Conservation (phyloP, 1,140 invertebrate genomes). For the Reticulitermes speratus region DNA sequence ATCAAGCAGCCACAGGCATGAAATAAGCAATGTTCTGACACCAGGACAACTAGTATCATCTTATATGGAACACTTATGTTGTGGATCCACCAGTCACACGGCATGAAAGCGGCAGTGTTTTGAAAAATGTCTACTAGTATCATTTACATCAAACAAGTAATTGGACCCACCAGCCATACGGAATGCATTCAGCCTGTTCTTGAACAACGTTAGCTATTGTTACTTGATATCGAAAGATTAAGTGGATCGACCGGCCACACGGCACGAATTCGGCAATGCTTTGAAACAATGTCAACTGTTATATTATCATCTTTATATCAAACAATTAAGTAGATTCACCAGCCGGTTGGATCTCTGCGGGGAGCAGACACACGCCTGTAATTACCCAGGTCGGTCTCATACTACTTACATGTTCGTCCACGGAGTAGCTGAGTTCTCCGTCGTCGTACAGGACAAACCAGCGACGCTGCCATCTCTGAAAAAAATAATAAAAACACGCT, state of each 20-base stretch:
- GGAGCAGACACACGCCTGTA: background rate
- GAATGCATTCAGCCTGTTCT: too few relatives aligned
- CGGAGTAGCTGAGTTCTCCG: conserved; percentile 91
- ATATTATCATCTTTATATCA: background rate
- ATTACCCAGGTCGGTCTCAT: background rate
- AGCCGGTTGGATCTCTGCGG: background rate
- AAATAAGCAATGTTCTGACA: too few relatives aligned
- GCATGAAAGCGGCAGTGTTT: too few relatives aligned
- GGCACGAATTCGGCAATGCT: background rate
- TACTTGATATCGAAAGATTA: background rate
- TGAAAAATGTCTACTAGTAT: too few relatives aligned
- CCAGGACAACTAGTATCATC: too few relatives aligned
- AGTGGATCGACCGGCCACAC: background rate
- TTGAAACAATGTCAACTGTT: background rate
- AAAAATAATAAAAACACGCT: conserved; percentile 50
- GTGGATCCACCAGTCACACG: too few relatives aligned
- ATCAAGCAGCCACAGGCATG: too few relatives aligned
- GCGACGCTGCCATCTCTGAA: conserved; percentile 93
- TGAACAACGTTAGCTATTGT: too few relatives aligned
- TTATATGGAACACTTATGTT: too few relatives aligned
- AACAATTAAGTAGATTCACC: background rate
- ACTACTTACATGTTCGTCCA: conserved; percentile 93
- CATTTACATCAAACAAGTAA: too few relatives aligned
- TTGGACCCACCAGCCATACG: too few relatives aligned
- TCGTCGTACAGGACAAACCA: conserved; percentile 98